Evolutionary conservation across 2,888 invertebrate species (phyloP).

Genomic region (Ophraella communa): DNA sequence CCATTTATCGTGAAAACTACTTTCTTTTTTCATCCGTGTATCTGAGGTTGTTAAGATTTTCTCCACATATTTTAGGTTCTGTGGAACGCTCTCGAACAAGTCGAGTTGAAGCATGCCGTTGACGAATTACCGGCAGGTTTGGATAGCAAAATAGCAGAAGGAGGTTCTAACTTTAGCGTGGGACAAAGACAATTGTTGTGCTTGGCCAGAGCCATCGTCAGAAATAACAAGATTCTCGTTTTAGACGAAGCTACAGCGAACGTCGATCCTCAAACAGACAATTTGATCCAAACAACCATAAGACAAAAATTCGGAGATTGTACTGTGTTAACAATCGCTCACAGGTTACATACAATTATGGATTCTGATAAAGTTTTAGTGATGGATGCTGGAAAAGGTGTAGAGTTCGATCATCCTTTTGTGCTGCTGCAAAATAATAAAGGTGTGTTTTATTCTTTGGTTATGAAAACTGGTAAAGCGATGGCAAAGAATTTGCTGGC

Average conservation of each 20-base stretch:
- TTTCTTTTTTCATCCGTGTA: too few relatives aligned
- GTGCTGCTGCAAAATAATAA: conserved; percentile 62
- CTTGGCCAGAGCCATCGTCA: conserved; percentile 66
- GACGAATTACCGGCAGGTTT: conserved; percentile 68
- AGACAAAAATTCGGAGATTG: conserved; percentile 75
- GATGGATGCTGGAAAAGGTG: conserved; percentile 76
- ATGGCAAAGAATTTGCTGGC: conserved; percentile 43
- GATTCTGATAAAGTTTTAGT: conserved; percentile 83
- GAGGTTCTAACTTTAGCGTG: conserved; percentile 60
- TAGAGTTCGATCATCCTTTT: conserved; percentile 78
- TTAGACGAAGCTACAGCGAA: conserved; percentile 81
- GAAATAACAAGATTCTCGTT: conserved; percentile 57
- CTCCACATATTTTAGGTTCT: conserved; percentile 63
- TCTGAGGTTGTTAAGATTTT: too few relatives aligned
- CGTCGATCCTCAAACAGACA: conserved; percentile 79
- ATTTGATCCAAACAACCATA: conserved; percentile 79
- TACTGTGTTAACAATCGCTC: conserved; percentile 84
- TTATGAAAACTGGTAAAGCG: conserved; percentile 69
- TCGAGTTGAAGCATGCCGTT: conserved; percentile 76
- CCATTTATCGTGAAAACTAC: too few relatives aligned
- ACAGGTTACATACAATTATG: conserved; percentile 84
- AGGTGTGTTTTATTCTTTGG: conserved; percentile 59
- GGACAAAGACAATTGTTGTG: conserved; percentile 73
- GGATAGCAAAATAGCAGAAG: conserved; percentile 75
- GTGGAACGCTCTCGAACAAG: conserved; percentile 86